Conservation (phyloP, 2,797 vertebrate genomes). For the Salarias fasciatus region DNA sequence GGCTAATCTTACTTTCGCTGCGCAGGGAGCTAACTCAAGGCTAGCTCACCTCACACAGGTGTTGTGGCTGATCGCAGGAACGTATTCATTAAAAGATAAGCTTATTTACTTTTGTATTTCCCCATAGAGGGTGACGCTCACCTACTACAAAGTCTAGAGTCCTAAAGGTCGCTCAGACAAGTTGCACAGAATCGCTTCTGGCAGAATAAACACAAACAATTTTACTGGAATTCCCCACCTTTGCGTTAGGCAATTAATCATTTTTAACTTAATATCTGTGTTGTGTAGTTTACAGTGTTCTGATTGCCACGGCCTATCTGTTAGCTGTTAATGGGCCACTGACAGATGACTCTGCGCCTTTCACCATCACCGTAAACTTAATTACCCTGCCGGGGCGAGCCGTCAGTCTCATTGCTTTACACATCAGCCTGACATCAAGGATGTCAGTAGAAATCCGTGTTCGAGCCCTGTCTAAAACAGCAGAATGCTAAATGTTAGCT, state of each 20-base stretch:
- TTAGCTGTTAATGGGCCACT: conserved; percentile 28
- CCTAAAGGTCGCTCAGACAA: not conserved
- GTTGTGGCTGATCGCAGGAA: conserved; percentile 2
- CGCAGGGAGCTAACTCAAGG: conserved; percentile 39
- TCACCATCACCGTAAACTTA: not conserved
- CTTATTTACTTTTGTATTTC: rapidly evolving
- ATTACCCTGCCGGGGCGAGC: too few relatives aligned
- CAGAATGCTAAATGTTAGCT: conserved; percentile 65
- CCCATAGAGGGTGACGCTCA: too few relatives aligned
- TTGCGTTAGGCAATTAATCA: rapidly evolving
- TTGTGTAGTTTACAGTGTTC: not conserved
- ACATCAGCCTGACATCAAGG: too few relatives aligned
- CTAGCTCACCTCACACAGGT: conserved; percentile 54
- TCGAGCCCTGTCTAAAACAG: not conserved
- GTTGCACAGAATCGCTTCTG: not conserved
- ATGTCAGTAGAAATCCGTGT: too few relatives aligned
- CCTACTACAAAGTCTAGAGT: too few relatives aligned
- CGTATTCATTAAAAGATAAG: not conserved
- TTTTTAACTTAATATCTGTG: not conserved
- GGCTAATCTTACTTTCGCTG: conserved; percentile 47
- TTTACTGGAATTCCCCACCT: conserved; percentile 3
- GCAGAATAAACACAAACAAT: not conserved
- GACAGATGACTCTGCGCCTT: conserved; percentile 61
- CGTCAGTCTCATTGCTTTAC: too few relatives aligned
- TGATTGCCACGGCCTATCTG: conserved; percentile 47